phyloP scores from a whole-genome alignment of 2,797 vertebrate species.

The Gallinago nigripennis region DNA sequence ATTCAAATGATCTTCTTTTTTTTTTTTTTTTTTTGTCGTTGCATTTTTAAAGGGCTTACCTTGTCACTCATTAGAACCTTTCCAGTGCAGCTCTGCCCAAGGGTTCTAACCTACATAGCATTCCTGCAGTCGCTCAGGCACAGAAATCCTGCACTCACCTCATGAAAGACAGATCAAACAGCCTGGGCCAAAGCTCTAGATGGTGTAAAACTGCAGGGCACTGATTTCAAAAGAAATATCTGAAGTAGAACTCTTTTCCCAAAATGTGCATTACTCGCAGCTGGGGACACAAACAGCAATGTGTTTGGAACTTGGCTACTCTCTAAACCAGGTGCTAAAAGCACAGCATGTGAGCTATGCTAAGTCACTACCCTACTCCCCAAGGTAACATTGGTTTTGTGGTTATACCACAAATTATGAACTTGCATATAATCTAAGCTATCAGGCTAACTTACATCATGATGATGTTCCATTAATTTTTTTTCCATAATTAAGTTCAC shows the following conservation, averaged over 20 bases:
- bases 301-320: neutral
- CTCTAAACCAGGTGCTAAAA: neutral
- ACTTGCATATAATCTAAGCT: neutral
- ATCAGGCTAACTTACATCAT: neutral
- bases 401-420: neutral
- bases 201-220: neutral
- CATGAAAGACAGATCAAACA: neutral
- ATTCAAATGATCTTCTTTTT: neutral
- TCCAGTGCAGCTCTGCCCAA: neutral
- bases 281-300: neutral
- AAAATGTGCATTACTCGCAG: neutral
- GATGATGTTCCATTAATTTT: neutral
- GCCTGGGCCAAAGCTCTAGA: neutral
- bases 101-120: conserved; percentile 46
- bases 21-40: neutral
- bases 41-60: conserved; percentile 34
- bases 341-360: neutral
- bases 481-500: neutral
- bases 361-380: neutral
- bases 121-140: neutral
- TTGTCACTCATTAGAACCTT: conserved; percentile 32
- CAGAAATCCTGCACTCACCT: neutral
- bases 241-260: neutral
- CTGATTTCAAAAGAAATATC: neutral
- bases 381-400: neutral